These are phyloP conservation scores for Eriosoma lanigerum DNA, from an alignment of 1,140 invertebrate genomes.

Conservation along the genomic window DNA sequence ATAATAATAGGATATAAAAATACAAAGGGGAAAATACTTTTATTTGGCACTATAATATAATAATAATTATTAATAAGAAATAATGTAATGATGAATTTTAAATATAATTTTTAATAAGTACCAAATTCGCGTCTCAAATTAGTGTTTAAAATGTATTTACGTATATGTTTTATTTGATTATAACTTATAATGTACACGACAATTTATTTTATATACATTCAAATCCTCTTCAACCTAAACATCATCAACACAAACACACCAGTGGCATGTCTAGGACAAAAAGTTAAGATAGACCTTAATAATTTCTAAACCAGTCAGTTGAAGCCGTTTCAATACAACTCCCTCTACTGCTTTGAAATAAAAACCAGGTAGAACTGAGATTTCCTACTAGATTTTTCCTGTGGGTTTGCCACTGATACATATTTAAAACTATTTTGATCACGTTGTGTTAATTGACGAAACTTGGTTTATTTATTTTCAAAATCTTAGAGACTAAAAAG, in stretches of 20 bases:
- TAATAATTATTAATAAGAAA: not conserved
- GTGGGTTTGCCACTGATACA: no score
- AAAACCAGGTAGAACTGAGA: no score
- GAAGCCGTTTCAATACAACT: no score
- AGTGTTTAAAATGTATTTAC: conserved; percentile 34
- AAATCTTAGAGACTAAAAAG: conserved; percentile 32
- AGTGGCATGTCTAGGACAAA: no score
- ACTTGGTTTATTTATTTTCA: conserved; percentile 36
- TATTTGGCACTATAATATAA: conserved; percentile 39
- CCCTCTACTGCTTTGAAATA: no score
- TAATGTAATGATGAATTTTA: conserved; percentile 13
- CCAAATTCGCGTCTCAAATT: conserved; percentile 33
- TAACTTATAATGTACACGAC: conserved; percentile 18
- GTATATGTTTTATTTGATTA: conserved; percentile 30
- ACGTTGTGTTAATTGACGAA: conserved; percentile 32
- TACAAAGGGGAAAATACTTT: conserved; percentile 51
- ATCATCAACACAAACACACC: not conserved
- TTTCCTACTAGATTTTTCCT: no score
- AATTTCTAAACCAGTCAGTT: no score
- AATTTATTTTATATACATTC: not conserved
- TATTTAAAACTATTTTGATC: conserved; percentile 28
- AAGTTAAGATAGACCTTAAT: no score
- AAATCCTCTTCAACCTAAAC: not conserved
- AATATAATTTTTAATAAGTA: conserved; percentile 7
- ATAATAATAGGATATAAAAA: conserved; percentile 50